Evolutionary conservation across 2,888 invertebrate genomes (phyloP).

Genomic region (Eulithis prunata): DNA sequence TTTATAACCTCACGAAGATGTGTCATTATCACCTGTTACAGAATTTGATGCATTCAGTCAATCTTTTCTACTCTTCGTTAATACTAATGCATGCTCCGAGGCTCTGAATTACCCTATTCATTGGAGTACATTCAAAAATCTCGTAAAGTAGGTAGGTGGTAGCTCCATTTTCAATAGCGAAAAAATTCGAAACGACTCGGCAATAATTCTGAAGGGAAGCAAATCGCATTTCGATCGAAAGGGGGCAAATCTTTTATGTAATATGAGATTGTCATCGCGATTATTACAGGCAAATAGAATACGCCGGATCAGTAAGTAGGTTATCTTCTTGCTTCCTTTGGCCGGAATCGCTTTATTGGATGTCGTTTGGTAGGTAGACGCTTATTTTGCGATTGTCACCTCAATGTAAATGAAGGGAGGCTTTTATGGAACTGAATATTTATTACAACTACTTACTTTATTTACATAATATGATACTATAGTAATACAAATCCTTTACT

Average conservation of each 20-base stretch:
- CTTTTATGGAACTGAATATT: slow-evolving; percentile 23
- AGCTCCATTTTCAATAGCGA: slow-evolving; percentile 75
- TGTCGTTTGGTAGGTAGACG: slow-evolving; percentile 61
- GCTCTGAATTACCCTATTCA: slow-evolving; percentile 79
- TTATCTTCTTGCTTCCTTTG: slow-evolving; percentile 81
- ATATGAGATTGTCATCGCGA: slow-evolving; percentile 85
- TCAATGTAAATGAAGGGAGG: slow-evolving; percentile 38
- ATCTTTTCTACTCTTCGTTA: slow-evolving; percentile 43
- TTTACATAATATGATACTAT: too few species aligned
- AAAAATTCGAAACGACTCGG: slow-evolving; percentile 78
- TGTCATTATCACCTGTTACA: neutral
- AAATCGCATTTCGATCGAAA: slow-evolving; percentile 83
- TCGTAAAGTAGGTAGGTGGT: slow-evolving; percentile 71
- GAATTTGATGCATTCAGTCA: slow-evolving; percentile 6
- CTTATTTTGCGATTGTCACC: slow-evolving; percentile 58
- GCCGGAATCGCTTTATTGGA: slow-evolving; percentile 79
- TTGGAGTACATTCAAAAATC: slow-evolving; percentile 78
- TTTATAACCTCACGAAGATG: too few species aligned
- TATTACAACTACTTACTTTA: slow-evolving; percentile 8
- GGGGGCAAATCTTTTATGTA: slow-evolving; percentile 84
- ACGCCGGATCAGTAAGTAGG: slow-evolving; percentile 83
- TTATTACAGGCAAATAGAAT: slow-evolving; percentile 85
- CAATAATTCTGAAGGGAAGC: slow-evolving; percentile 79
- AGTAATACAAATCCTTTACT: too few species aligned
- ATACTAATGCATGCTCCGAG: slow-evolving; percentile 68